A percentile compares a stretch with the other conserved stretches of the same genome.
phyloP scores from a whole-genome alignment of 2,888 invertebrate genomes.

The Ferrisia virgata region DNA sequence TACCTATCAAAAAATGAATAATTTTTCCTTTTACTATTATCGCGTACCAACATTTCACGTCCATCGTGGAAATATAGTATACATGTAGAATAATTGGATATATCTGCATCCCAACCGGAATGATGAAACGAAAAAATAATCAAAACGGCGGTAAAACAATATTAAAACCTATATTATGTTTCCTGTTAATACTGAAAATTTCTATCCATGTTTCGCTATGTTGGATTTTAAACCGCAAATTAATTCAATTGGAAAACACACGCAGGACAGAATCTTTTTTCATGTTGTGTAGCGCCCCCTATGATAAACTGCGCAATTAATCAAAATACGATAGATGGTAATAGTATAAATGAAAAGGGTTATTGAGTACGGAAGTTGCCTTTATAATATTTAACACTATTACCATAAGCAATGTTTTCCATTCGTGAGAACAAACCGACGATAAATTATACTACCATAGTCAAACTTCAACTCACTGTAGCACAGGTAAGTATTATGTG shows the following conservation, averaged over 20 bases:
- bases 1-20: too few relatives aligned
- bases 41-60: too few relatives aligned
- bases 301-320: slow-evolving; percentile 43
- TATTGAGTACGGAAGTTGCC: slow-evolving; percentile 44
- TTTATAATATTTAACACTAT: slow-evolving; percentile 42
- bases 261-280: slow-evolving; percentile 23
- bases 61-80: too few relatives aligned
- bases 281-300: slow-evolving; percentile 31
- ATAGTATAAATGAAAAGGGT: slow-evolving; percentile 39
- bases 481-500: not conserved
- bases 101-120: not conserved
- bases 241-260: slow-evolving; percentile 32
- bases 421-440: slow-evolving; percentile 39
- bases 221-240: slow-evolving; percentile 31
- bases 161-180: not conserved
- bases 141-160: not conserved
- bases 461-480: not conserved
- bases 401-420: slow-evolving; percentile 41
- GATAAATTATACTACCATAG: slow-evolving; percentile 38
- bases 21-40: too few relatives aligned
- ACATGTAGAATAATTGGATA: too few relatives aligned
- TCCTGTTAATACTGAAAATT: not conserved
- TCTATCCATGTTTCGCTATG: not conserved
- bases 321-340: slow-evolving; percentile 42
- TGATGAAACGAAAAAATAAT: not conserved